Percentiles rank a stretch among this genome's conserved stretches.
Conservation (phyloP, 2,797 vertebrate genomes). For the Sciurus vulgaris region DNA sequence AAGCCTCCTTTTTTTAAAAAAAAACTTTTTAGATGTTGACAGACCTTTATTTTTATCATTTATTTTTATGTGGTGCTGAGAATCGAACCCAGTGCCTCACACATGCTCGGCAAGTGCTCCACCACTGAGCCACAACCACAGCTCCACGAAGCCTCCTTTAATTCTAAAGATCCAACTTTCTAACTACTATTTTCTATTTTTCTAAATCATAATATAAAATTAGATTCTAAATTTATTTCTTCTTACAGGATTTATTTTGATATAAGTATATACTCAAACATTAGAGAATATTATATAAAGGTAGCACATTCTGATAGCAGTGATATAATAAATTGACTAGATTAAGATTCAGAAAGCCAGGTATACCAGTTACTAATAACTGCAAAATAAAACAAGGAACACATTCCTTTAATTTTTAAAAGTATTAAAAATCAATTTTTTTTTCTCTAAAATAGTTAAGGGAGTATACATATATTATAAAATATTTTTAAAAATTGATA, state of each 20-base stretch:
- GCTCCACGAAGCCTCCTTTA: not conserved
- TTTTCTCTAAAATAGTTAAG: slow-evolving; percentile 20
- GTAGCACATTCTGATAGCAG: not conserved
- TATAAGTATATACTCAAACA: not conserved
- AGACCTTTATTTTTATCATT: too few relatives aligned
- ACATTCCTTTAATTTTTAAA: not conserved
- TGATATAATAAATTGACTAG: not conserved
- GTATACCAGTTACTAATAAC: not conserved
- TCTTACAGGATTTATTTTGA: slow-evolving; percentile 12
- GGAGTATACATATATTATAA: not conserved
- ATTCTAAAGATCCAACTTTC: not conserved
- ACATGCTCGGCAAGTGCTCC: too few relatives aligned
- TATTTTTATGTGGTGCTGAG: too few relatives aligned
- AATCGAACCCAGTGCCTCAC: too few relatives aligned
- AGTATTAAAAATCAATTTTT: not conserved
- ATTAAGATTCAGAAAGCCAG: slow-evolving; percentile 30
- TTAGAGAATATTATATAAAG: not conserved
- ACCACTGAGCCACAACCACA: too few relatives aligned
- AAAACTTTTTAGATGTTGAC: too few relatives aligned
- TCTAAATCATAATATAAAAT: slow-evolving; percentile 16
- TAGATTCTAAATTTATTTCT: not conserved
- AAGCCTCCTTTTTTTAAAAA: not conserved
- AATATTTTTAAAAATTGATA: not conserved
- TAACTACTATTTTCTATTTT: not conserved
- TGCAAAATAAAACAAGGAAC: not conserved